A percentile compares a stretch with the other conserved stretches of the same genome.
Evolutionary conservation across 2,888 invertebrate species (phyloP).

Genomic region (Sphinx pinastri): DNA sequence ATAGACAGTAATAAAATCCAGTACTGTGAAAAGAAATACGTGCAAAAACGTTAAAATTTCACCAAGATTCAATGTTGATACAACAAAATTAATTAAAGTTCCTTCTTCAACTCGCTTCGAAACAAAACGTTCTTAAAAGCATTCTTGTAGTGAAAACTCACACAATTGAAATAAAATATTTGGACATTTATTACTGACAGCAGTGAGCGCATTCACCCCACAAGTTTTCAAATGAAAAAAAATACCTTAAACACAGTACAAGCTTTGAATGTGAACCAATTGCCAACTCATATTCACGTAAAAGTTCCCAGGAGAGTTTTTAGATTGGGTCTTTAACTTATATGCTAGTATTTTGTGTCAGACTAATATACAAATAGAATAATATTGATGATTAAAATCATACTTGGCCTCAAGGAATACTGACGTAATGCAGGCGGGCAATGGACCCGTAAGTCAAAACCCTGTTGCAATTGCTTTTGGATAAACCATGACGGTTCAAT

Average conservation of each 20-base stretch:
- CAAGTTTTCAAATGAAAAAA: background rate
- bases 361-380: too few species aligned
- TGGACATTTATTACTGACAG: background rate
- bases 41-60: background rate
- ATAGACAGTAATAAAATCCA: background rate
- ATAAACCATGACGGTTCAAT: too few species aligned
- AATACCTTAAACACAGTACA: background rate
- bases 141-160: background rate
- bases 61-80: background rate
- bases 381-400: too few species aligned
- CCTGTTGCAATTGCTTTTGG: too few species aligned
- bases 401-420: too few species aligned
- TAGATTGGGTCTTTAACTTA: too few species aligned
- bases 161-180: conserved; percentile 1
- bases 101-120: background rate
- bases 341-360: too few species aligned
- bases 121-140: background rate
- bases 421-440: too few species aligned
- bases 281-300: too few species aligned
- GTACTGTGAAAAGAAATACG: background rate
- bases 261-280: too few species aligned
- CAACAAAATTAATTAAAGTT: background rate
- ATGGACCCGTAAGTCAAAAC: too few species aligned
- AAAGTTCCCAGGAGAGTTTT: too few species aligned
- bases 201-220: background rate